Conservation (phyloP, 1,140 invertebrate genomes). For the Drosophila truncata region DNA sequence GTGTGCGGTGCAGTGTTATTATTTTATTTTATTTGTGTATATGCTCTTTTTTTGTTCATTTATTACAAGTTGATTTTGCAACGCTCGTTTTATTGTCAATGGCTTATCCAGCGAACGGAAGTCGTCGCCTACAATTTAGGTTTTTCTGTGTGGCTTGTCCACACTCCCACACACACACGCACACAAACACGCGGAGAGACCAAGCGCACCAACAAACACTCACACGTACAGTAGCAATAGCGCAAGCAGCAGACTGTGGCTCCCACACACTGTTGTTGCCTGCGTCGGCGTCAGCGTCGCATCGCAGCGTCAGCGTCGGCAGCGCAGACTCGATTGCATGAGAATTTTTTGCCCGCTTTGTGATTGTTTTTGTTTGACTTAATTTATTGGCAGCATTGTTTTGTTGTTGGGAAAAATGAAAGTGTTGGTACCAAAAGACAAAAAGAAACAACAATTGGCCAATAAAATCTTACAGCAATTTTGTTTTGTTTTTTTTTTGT, state of each 20-base stretch:
- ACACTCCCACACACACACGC: constrained; percentile 29
- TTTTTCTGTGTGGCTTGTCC: constrained; percentile 66
- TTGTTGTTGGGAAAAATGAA: constrained; percentile 72
- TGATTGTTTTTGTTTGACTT: constrained; percentile 68
- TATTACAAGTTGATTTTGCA: constrained; percentile 76
- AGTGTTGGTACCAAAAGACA: constrained; percentile 51
- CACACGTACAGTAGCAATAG: constrained; percentile 34
- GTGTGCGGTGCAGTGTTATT: constrained; percentile 29
- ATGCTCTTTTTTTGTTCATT: constrained; percentile 37
- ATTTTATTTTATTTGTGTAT: constrained; percentile 6
- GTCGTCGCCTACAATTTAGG: constrained; percentile 80
- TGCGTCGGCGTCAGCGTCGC: constrained; percentile 27
- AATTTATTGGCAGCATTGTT: constrained; percentile 75
- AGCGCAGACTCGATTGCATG: constrained; percentile 76
- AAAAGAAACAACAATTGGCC: constrained; percentile 60
- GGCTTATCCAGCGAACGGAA: constrained; percentile 78
- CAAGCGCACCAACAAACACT: constrained; percentile 41
- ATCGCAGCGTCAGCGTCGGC: constrained; percentile 35
- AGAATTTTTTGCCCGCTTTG: constrained; percentile 64
- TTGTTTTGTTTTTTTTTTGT: constrained; percentile 30
- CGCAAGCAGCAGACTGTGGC: constrained; percentile 11
- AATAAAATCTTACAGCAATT: constrained; percentile 70
- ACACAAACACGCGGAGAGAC: constrained; percentile 11
- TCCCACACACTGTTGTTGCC: constrained; percentile 55
- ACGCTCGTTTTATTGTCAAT: constrained; percentile 63